A percentile compares a stretch with the other conserved stretches of the same genome.
These are phyloP conservation scores for Cheumatopsyche charites DNA, from an alignment of 1,140 invertebrate species.

Conservation along the genomic window DNA sequence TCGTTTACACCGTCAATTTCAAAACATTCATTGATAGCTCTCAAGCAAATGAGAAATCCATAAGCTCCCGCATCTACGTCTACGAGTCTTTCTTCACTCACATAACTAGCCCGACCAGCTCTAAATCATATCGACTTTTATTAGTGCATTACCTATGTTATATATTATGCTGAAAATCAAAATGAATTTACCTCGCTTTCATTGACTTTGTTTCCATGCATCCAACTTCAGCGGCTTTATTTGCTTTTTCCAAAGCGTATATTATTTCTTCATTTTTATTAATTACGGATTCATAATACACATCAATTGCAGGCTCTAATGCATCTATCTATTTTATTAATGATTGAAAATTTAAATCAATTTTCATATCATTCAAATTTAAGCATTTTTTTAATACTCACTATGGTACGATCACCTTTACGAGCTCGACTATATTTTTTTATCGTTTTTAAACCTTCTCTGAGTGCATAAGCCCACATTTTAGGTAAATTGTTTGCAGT, in stretches of 20 bases:
- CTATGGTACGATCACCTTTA: constrained; percentile 79
- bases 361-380: no score
- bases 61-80: constrained; percentile 73
- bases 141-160: background rate
- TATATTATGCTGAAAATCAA: constrained; percentile 18
- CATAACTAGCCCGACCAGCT: constrained; percentile 68
- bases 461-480: constrained; percentile 61
- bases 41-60: constrained; percentile 67
- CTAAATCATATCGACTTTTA: constrained; percentile 53
- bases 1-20: no score
- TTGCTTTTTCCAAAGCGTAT: constrained; percentile 51
- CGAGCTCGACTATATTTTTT: constrained; percentile 76
- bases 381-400: constrained; percentile 52
- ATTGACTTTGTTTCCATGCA: constrained; percentile 64
- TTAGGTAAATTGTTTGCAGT: constrained; percentile 47
- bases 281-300: constrained; percentile 33
- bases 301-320: constrained; percentile 41
- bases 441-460: constrained; percentile 64
- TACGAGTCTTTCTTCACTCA: constrained; percentile 59
- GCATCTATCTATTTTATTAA: constrained; percentile 37
- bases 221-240: constrained; percentile 54
- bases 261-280: constrained; percentile 10
- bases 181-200: constrained; percentile 58
- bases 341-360: no score
- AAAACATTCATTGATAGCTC: constrained; percentile 52